A percentile compares a stretch with the other conserved stretches of the same genome.
Conservation (phyloP, 2,797 vertebrate species). For the Enteromius unitaeniatus region DNA sequence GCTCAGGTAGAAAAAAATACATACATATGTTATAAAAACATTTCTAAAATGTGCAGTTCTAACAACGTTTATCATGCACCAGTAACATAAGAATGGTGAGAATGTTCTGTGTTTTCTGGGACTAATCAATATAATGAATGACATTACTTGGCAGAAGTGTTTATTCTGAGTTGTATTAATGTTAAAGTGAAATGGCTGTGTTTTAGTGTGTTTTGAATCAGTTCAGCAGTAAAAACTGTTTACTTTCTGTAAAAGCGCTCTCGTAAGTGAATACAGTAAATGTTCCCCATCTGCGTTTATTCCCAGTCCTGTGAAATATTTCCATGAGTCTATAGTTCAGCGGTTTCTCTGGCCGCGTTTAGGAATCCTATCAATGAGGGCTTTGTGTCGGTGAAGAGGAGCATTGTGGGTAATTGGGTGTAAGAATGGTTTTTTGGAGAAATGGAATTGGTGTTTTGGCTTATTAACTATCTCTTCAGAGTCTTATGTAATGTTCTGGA, state of each 20-base stretch:
- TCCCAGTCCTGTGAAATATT: slow-evolving; percentile 29
- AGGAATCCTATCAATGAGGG: slow-evolving; percentile 58
- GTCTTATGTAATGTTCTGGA: slow-evolving; percentile 52
- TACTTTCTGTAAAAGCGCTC: background rate
- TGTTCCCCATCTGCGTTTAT: background rate
- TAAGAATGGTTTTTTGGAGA: slow-evolving; percentile 57
- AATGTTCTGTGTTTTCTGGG: too few relatives aligned
- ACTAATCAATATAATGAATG: background rate
- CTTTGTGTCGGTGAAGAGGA: slow-evolving; percentile 59
- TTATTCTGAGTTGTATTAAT: background rate
- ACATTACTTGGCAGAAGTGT: background rate
- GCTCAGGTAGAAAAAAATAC: too few relatives aligned
- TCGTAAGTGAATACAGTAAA: background rate
- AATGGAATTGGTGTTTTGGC: slow-evolving; percentile 36
- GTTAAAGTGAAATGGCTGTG: background rate
- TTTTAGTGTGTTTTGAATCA: background rate
- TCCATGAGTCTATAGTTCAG: slow-evolving; percentile 27
- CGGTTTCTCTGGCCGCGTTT: slow-evolving; percentile 12
- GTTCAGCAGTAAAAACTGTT: background rate
- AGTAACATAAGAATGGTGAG: too few relatives aligned
- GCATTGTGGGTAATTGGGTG: slow-evolving; percentile 59
- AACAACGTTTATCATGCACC: too few relatives aligned
- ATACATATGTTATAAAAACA: too few relatives aligned
- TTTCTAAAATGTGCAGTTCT: too few relatives aligned
- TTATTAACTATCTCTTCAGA: slow-evolving; percentile 14